A percentile compares a stretch with the other conserved stretches of the same genome.
Conservation (phyloP, 2,113 vertebrate species). For the Cyprinodon tularosa region DNA sequence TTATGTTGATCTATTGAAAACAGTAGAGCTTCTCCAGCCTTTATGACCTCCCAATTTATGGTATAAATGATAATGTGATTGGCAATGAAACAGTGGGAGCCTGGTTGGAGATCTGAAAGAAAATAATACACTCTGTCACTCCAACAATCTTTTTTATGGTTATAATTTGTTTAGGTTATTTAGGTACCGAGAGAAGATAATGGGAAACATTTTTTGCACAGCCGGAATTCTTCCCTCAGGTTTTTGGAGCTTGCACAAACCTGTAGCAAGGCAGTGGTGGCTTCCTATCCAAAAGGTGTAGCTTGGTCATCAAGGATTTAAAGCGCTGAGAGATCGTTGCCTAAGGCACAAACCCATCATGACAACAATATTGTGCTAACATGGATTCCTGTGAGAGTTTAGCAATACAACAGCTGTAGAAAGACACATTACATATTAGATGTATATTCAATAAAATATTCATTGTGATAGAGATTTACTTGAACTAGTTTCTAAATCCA, state of each 20-base stretch:
- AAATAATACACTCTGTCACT: neutral
- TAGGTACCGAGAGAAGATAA: neutral
- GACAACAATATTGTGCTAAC: neutral
- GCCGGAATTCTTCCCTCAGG: neutral
- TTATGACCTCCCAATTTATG: neutral
- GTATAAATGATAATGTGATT: neutral
- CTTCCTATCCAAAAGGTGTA: neutral
- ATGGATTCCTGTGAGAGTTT: neutral
- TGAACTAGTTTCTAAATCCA: neutral
- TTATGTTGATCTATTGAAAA: neutral
- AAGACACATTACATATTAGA: neutral
- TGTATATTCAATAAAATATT: neutral
- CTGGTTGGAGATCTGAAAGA: neutral
- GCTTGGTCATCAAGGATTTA: neutral
- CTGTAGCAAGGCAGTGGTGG: neutral
- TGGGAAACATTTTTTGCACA: neutral
- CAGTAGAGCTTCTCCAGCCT: neutral
- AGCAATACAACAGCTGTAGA: neutral
- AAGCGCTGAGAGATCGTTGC: neutral
- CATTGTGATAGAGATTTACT: neutral
- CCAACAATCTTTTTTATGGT: neutral
- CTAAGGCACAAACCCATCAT: neutral
- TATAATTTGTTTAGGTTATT: neutral
- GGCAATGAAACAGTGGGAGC: neutral
- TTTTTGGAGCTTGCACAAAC: neutral